Evolutionary conservation across 2,888 invertebrate species (phyloP).

Genomic region (Luffia ferchaultella): DNA sequence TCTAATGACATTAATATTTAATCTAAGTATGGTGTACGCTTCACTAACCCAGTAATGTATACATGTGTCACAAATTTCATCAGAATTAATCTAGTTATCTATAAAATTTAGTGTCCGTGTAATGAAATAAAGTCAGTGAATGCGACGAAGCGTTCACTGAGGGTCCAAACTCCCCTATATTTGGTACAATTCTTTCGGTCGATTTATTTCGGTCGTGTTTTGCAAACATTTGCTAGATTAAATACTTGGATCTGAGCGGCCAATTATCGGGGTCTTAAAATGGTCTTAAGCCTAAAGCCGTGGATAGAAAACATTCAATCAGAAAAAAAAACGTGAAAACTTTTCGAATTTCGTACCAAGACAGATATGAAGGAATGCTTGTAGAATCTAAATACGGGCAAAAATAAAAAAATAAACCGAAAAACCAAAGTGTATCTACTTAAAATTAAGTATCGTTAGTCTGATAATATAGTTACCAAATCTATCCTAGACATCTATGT

Average conservation of each 20-base stretch:
- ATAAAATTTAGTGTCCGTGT: not conserved
- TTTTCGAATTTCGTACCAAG: no score
- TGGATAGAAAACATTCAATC: no score
- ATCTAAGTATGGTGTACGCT: not conserved
- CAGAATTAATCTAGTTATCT: not conserved
- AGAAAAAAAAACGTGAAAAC: no score
- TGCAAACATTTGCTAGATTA: not conserved
- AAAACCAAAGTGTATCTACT: no score
- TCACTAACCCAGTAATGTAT: not conserved
- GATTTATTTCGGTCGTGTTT: not conserved
- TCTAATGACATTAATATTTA: not conserved
- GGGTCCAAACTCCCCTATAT: not conserved
- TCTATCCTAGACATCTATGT: no score
- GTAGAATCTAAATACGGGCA: no score
- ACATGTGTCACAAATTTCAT: not conserved
- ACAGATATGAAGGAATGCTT: no score
- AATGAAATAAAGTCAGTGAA: not conserved
- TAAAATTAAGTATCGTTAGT: no score
- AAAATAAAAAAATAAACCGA: no score
- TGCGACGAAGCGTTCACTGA: not conserved
- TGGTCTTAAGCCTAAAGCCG: no score
- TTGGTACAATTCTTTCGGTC: not conserved
- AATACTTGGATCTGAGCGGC: not conserved
- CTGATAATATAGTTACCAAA: no score
- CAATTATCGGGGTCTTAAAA: no score